phyloP scores from a whole-genome alignment of 1,140 invertebrate genomes.

The Proctacanthus coquilletti region DNA sequence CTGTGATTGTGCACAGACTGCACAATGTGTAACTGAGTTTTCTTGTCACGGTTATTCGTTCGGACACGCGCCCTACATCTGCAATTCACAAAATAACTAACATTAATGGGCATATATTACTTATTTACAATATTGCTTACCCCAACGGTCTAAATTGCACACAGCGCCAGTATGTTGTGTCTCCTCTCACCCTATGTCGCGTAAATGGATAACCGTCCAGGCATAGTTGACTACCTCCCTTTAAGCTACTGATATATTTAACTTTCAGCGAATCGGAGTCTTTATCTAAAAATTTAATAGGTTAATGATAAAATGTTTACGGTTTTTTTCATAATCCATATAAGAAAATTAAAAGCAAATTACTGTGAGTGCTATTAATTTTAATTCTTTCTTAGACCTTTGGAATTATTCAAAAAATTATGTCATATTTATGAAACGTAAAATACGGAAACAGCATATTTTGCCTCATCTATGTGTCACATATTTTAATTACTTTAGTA shows the following conservation, averaged over 20 bases:
- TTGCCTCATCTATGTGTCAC: no score
- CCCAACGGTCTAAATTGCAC: conserved; percentile 11
- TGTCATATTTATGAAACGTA: no score
- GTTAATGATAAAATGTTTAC: no score
- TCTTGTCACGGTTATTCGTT: conserved; percentile 8
- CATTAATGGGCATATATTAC: neutral
- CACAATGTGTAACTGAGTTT: conserved; percentile 8
- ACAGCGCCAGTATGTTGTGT: conserved; percentile 14
- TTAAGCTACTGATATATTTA: conserved; percentile 11
- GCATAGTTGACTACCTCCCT: conserved; percentile 10
- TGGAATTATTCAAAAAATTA: no score
- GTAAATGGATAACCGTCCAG: conserved; percentile 12
- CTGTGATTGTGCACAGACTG: conserved; percentile 11
- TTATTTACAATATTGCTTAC: conserved; percentile 3
- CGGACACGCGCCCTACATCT: conserved; percentile 11
- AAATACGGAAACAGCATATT: no score
- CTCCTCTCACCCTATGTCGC: conserved; percentile 7
- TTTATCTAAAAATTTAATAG: no score
- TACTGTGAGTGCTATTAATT: no score
- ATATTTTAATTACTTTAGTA: no score
- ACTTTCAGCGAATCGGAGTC: no score
- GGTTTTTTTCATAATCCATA: no score
- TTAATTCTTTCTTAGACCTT: no score
- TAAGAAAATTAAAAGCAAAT: no score
- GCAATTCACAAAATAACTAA: conserved; percentile 1